Base-by-base conservation (phyloP, 2,888 invertebrate genomes). In the Athrips mouffetella region DNA sequence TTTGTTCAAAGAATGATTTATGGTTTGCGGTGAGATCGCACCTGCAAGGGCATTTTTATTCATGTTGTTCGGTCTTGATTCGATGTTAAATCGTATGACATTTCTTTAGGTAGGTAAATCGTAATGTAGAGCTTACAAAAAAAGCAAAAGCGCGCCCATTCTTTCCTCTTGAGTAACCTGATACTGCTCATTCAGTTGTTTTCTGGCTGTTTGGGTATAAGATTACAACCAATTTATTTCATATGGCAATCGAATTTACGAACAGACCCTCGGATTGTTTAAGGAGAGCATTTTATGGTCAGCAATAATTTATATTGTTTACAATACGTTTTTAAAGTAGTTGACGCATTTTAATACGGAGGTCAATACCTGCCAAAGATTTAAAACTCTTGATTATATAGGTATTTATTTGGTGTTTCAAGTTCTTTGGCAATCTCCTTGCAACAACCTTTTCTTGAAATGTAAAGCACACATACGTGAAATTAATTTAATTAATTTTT, bases 221-320 rank as follows among this genome's bases (percentile, higher is more conserved):
- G 82, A 87, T 87, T 87, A 87, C 87, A 84, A 80, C 83, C 83
- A 80, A 85, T 86, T 83, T 84, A 85, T 86, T 86, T 80, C 77
- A 81, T 83, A 82, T 78, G 77, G 76, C 86, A 81, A 81, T 80
- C 74, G 76, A 80, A 84, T 84, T 82, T 80, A 81, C 73, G 77
- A 73, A 82, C 73, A 48, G 16, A 45, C 72, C 69, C 65, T 70
- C 63, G 58, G 59, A 65, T 76, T 71, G 70, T 75, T 73, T 67
- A 73, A 73, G 67, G 56, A 67, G 67, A 63, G 59, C 72, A 71
- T 75, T 78, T 77, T 76, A 72, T 76, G 69, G 66, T 63, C 59
- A 55, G 59, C 59, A 54, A 61, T 70, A 57, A 73, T 73, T 74
- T 73, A 58, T 76, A 73, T 73, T 72, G 35, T 44, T 48, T 44